A percentile compares a stretch with the other conserved stretches of the same genome.
phyloP scores from a whole-genome alignment of 2,113 vertebrate genomes.

The Neoarius graeffei region DNA sequence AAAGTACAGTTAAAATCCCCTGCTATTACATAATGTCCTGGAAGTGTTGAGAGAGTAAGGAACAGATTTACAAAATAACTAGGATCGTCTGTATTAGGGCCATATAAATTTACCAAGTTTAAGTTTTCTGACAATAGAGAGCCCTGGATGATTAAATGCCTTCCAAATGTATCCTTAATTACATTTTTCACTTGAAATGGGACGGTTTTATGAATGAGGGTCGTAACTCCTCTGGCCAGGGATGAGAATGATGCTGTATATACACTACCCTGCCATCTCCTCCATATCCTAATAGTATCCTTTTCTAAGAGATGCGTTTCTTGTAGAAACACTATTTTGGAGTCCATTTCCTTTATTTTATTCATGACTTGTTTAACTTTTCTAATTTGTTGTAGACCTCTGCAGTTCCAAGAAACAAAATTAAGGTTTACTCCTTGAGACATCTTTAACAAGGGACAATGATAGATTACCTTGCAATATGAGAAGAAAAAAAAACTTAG shows the following conservation, averaged over 20 bases:
- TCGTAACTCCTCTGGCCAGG: not conserved
- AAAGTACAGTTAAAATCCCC: not conserved
- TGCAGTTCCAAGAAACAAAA: too few relatives aligned
- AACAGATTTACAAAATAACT: not conserved
- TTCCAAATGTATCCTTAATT: not conserved
- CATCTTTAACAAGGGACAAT: too few relatives aligned
- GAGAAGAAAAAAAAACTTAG: too few relatives aligned
- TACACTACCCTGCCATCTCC: not conserved
- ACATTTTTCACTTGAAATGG: not conserved
- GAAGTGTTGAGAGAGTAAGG: not conserved
- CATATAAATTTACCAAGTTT: not conserved
- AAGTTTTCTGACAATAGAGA: not conserved
- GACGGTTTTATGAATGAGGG: not conserved
- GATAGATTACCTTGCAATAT: too few relatives aligned
- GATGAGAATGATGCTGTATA: not conserved
- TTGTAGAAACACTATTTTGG: too few relatives aligned
- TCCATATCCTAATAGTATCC: not conserved
- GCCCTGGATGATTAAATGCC: not conserved
- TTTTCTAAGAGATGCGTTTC: not conserved
- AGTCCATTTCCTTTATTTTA: too few relatives aligned
- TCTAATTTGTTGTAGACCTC: too few relatives aligned
- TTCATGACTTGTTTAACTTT: too few relatives aligned
- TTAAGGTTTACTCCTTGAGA: too few relatives aligned
- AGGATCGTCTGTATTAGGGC: not conserved
- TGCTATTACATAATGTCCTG: not conserved